Evolutionary conservation across 2,797 vertebrate genomes (phyloP), one percentile per base, ranked within the genome.

Genomic region (Sebastes oblongus): DNA sequence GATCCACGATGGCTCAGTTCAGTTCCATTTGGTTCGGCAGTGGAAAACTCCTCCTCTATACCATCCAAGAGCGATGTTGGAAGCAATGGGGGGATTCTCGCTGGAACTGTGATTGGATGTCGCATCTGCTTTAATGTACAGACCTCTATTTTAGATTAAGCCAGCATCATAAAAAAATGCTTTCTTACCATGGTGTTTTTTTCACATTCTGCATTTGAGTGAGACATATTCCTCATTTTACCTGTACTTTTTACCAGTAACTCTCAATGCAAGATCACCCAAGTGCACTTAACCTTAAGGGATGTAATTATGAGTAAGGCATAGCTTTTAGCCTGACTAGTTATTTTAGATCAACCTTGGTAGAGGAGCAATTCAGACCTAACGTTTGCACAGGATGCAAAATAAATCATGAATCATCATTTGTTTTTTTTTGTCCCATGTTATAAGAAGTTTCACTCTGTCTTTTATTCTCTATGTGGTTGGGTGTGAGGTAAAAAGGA

Each of bases 281-380:
- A 95, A 94, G 94, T 95, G 94, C 89, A 86, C 89, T 94, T 93
- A 91, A 79, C 67, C 59, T 36, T 32, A 59, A 80, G 36, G 25
- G 74, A 68, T 55, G 56, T 72, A 62, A 69, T 76, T 62, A 39
- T 55, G 20, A 75, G 68, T 80, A 77, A 81, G 75, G 68, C 34
- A n/a, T 64, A 68, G 32, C 59, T 80, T 80, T 82, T 79, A 59
- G 14, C 8, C 24, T 59, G 13, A 60, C 78, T 67, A 46, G 16
- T 80, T 64, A 34, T 72, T 34, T 59, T 25, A 58, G 27, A 66
- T 72, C 5, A 72, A 71, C 32, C 50, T 58, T 64, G 20, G 24
- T 69, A 68, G 56, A 76, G 61, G 25, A 78, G 30, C 6, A 81
- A 20, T 74, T 65, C 10, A 65, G 8, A 77, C 39, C 39, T 56